phyloP scores from a whole-genome alignment of 2,888 invertebrate genomes.

The Argyresthia albistria region DNA sequence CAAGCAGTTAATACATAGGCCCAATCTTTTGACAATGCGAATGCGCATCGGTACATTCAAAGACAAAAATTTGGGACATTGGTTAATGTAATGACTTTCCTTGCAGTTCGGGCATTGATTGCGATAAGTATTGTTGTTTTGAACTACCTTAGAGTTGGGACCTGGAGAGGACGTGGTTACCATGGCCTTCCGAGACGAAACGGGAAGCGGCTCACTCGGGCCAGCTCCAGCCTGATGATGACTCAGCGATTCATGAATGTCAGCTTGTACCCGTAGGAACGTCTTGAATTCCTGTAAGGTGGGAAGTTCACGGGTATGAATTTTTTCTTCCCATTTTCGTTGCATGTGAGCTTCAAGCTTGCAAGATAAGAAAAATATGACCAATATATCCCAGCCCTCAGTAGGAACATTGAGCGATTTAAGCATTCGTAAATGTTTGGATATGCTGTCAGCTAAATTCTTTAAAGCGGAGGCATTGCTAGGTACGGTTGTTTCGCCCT shows the following conservation, averaged over 20 bases:
- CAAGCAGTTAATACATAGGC: slow-evolving; percentile 8
- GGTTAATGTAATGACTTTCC: slow-evolving; percentile 1
- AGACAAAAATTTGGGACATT: slow-evolving; percentile 1
- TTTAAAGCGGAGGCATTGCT: not conserved
- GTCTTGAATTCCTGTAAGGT: slow-evolving; percentile 5
- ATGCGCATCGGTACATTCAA: not conserved
- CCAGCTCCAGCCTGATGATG: not conserved
- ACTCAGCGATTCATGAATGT: slow-evolving; percentile 1
- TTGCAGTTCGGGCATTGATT: slow-evolving; percentile 1
- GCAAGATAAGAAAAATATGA: slow-evolving; percentile 6
- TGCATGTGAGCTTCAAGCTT: not conserved
- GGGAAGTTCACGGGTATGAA: not conserved
- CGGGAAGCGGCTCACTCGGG: not conserved
- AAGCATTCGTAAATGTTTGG: slow-evolving; percentile 3
- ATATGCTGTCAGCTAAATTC: slow-evolving; percentile 1
- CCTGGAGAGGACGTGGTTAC: slow-evolving; percentile 1
- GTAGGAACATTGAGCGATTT: not conserved
- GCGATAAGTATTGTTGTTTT: not conserved
- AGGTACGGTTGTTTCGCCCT: not conserved
- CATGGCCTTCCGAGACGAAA: not conserved
- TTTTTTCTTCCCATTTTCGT: slow-evolving; percentile 4
- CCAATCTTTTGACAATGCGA: not conserved
- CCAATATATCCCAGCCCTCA: slow-evolving; percentile 7
- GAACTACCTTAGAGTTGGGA: not conserved
- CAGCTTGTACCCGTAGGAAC: slow-evolving; percentile 2